Conservation (phyloP, 2,888 invertebrate genomes). For the Globia sparganii region DNA sequence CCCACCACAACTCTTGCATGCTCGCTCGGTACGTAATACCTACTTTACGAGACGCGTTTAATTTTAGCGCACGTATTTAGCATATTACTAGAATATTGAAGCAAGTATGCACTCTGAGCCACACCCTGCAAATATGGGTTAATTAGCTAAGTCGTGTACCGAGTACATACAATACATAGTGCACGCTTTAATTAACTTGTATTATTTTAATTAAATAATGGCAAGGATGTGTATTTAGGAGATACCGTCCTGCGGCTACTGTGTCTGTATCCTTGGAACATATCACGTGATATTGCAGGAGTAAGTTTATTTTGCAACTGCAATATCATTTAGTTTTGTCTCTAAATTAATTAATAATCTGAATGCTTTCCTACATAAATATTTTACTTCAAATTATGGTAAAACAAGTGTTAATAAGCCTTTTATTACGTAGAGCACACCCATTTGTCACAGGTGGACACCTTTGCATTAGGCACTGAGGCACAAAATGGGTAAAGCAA, state of each 20-base stretch:
- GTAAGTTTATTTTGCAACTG: not conserved
- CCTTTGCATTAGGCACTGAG: not conserved
- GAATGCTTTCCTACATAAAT: not conserved
- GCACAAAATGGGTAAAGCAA: not conserved
- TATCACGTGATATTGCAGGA: not conserved
- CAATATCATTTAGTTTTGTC: not conserved
- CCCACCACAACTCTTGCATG: conserved; percentile 2
- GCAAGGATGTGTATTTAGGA: conserved; percentile 49
- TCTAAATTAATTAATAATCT: no score
- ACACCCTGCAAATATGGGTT: conserved; percentile 50
- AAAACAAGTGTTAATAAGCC: not conserved
- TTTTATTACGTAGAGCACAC: not conserved
- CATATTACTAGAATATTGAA: conserved; percentile 39
- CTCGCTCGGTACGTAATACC: not conserved
- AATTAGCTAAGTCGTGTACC: conserved; percentile 55
- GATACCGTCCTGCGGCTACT: conserved; percentile 44
- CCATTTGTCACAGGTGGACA: not conserved
- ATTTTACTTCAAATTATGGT: not conserved
- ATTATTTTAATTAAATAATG: conserved; percentile 63
- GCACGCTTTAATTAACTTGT: conserved; percentile 56
- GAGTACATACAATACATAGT: conserved; percentile 33
- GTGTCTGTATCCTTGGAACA: not conserved
- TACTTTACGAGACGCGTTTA: conserved; percentile 34
- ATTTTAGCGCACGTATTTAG: conserved; percentile 41
- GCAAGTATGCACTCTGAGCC: conserved; percentile 41